Evolutionary conservation across 1,140 invertebrate genomes (phyloP).

Genomic region (Atta colombica): DNA sequence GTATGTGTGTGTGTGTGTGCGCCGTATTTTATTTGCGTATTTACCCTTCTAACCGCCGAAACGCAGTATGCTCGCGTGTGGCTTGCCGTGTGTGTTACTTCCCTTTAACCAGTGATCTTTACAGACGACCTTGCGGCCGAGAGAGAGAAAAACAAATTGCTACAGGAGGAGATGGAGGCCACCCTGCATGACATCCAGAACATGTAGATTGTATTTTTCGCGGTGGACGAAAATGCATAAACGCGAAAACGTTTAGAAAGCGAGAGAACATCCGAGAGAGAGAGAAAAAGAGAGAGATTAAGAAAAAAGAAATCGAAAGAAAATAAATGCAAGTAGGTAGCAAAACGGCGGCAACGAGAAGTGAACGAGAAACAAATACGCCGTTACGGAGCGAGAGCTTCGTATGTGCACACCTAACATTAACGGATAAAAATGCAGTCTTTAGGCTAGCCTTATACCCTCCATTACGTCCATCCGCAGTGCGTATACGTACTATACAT

Average conservation of each 20-base stretch:
- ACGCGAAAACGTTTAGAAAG: conserved; percentile 61
- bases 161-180: conserved; percentile 99
- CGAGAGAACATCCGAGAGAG: conserved; percentile 19
- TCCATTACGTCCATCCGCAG: conserved; percentile 69
- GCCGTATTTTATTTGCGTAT: conserved; percentile 44
- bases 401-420: conserved; percentile 69
- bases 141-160: conserved; percentile 98
- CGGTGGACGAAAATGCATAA: conserved; percentile 73
- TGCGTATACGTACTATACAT: conserved; percentile 63
- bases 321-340: conserved; percentile 11
- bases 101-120: conserved; percentile 87
- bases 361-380: conserved; percentile 54
- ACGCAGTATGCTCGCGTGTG: conserved; percentile 56
- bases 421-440: conserved; percentile 66
- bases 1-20: neutral
- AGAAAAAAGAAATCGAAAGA: neutral
- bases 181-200: conserved; percentile 99
- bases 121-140: conserved; percentile 98
- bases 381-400: conserved; percentile 57
- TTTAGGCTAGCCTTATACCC: conserved; percentile 70
- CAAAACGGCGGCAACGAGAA: conserved; percentile 29
- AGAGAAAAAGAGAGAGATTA: neutral
- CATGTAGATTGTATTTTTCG: conserved; percentile 91
- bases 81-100: conserved; percentile 75
- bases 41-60: conserved; percentile 34